Evolutionary conservation across 1,140 invertebrate genomes (phyloP), one percentile per base, ranked within the genome.

Genomic region (Drosophila orena): DNA sequence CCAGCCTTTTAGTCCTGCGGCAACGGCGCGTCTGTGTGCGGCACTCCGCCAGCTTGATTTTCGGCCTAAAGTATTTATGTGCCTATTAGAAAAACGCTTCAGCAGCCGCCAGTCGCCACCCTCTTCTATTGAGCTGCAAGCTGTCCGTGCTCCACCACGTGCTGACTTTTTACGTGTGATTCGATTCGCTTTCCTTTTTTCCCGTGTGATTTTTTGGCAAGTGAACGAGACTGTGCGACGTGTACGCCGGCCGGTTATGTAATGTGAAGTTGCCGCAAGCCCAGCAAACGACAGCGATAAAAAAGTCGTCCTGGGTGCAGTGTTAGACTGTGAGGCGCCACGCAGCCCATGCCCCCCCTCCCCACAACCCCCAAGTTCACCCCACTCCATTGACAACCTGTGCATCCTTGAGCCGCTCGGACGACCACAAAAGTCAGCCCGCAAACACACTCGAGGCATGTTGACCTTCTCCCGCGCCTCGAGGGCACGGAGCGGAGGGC

Each of bases 391-490:
- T 56, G 61, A 42, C 70, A 70, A 66, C 44, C 55, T 69, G 61
- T 54, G 53, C 74, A 78, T 40, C 54, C 70, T 59, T 49, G 47
- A 49, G 53, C 38, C 38, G 46, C 37, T 59, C 24, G 24, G 27
- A 34, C 43, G 20, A 68, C 46, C 52, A n/a, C 40, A 47, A 74
- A 57, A 74, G 54, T 75, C 71, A 59, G 44, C 40, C 12, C 47
- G 35, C n/a, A 34, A 38, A 34, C 54, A 49, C 56, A 44, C 60
- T 47, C 27, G n/a, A 46, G 43, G 64, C 73, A 47, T 42, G 60
- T 77, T 81, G 81, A 85, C 81, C 81, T 86, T 86, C 58, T 77
- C 27, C 35, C 60, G n/a, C 66, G 62, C 61, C 46, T 68, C 68
- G 78, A 81, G 78, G 78, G 17, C 49, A 52, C 14, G 27, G 42